phyloP scores from a whole-genome alignment of 2,113 vertebrate species.

The Arenaria interpres region DNA sequence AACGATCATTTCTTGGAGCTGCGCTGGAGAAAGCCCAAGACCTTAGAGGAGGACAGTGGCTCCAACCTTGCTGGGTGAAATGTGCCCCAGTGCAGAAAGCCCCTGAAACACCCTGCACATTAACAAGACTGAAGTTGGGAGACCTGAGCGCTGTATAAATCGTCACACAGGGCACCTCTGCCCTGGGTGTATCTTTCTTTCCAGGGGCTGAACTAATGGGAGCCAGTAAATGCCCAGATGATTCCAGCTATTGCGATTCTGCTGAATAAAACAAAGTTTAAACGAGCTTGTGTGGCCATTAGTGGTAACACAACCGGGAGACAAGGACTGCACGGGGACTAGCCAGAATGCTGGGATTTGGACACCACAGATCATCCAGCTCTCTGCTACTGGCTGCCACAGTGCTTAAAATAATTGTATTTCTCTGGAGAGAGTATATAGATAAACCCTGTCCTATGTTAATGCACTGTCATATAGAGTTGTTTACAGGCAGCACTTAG shows the following conservation, averaged over 20 bases:
- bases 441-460: slow-evolving; percentile 11
- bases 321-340: not conserved
- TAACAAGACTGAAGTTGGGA: not conserved
- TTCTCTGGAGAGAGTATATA: not conserved
- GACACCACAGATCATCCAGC: not conserved
- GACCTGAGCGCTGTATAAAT: not conserved
- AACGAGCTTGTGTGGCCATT: not conserved
- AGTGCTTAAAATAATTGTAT: not conserved
- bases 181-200: not conserved
- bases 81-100: not conserved
- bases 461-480: slow-evolving; percentile 18
- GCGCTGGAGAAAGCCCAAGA: not conserved
- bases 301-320: not conserved
- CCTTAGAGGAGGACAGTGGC: not conserved
- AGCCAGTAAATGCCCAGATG: not conserved
- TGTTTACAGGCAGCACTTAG: slow-evolving; percentile 46
- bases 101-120: not conserved
- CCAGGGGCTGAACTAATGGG: not conserved
- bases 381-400: not conserved
- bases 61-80: not conserved
- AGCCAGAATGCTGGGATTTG: not conserved
- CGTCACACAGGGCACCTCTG: not conserved
- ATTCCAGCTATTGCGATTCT: not conserved
- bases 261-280: slow-evolving; percentile 38
- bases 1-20: not conserved